These are phyloP conservation scores for Epinephelus awoara DNA, from an alignment of 2,797 vertebrate genomes.

Conservation along the genomic window DNA sequence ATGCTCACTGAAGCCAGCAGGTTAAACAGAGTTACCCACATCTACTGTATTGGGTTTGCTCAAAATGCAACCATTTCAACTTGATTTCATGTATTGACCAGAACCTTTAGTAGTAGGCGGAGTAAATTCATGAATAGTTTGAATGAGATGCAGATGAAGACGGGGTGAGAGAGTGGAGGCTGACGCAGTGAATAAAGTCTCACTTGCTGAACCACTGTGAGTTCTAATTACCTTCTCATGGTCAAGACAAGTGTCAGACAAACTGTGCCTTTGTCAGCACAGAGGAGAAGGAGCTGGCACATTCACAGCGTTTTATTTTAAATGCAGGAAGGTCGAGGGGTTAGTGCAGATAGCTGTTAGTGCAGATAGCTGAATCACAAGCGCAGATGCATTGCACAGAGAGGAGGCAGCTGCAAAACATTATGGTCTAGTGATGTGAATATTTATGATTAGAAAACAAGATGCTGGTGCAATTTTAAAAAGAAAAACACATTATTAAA, in stretches of 20 bases:
- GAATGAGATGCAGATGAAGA: neutral
- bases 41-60: neutral
- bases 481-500: neutral
- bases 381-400: neutral
- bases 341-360: neutral
- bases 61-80: neutral
- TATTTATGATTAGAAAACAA: neutral
- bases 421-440: neutral
- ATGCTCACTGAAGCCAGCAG: conserved; percentile 36
- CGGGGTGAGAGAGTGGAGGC: neutral
- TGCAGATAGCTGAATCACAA: neutral
- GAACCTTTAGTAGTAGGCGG: neutral
- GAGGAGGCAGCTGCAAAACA: conserved; percentile 9
- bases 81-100: neutral
- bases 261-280: neutral
- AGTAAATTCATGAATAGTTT: neutral
- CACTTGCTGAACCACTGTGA: neutral
- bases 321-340: neutral
- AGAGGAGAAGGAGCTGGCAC: neutral
- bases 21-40: conserved; percentile 18
- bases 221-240: conserved; percentile 5
- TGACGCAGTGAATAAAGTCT: neutral
- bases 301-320: conserved; percentile 1
- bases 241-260: conserved; percentile 1
- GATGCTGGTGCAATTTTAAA: neutral